These are phyloP conservation scores for Anhinga rufa DNA, from an alignment of 2,113 vertebrate genomes.

Conservation along the genomic window DNA sequence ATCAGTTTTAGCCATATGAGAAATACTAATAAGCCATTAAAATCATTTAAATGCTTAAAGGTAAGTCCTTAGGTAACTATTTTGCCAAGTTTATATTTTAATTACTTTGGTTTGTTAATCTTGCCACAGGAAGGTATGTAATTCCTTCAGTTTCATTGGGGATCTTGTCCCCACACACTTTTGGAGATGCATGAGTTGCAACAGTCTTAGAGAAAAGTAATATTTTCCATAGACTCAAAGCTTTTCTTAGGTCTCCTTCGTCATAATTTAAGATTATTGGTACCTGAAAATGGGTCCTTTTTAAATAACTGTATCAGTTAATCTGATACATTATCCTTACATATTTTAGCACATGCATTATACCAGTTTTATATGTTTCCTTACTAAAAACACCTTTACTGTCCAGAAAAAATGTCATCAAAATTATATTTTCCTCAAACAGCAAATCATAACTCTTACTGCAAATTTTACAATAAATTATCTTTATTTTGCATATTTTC, in stretches of 20 bases:
- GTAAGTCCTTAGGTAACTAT: neutral
- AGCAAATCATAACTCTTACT: neutral
- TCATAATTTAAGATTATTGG: neutral
- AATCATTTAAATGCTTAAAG: neutral
- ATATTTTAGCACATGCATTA: neutral
- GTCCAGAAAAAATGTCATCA: neutral
- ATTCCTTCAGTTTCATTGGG: neutral
- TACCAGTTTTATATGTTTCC: neutral
- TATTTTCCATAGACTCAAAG: neutral
- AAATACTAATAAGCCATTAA: neutral
- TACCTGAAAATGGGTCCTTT: neutral
- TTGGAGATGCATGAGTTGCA: neutral
- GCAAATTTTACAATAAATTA: neutral
- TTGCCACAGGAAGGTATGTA: neutral
- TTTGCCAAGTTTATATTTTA: neutral
- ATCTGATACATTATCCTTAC: neutral
- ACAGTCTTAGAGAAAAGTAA: neutral
- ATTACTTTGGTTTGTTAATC: neutral
- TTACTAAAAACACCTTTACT: neutral
- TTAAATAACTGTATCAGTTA: neutral
- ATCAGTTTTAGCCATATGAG: neutral
- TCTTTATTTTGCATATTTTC: neutral
- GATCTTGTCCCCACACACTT: neutral
- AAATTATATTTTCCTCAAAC: neutral
- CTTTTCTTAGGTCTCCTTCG: neutral